Evolutionary conservation across 2,888 invertebrate species (phyloP), one percentile per base, ranked within the genome.

Genomic region (Incurvaria masculella): DNA sequence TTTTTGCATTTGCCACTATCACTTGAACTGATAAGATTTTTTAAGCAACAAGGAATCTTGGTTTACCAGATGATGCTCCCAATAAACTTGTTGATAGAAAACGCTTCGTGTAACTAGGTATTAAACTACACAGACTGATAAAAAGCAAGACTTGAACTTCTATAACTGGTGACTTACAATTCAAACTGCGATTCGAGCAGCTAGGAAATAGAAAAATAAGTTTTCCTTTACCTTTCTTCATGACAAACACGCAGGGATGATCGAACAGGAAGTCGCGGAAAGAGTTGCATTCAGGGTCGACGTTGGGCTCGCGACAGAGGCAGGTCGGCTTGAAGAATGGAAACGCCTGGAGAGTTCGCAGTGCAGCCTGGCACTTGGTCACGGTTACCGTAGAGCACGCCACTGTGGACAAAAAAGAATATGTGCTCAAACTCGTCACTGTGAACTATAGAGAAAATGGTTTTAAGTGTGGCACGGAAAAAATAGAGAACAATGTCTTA

Each of bases 311-410:
- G 59, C 89, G 86, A 79, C 94, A 94, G 65, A 94, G 86, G 72
- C 94, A 94, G 59, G 94, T 94, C 60, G 94, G 94, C 67, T 89
- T 89, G 82, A 94, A 94, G 85, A 92, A 94, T 64, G 92, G 90
- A 69, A 94, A 94, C 52, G 91, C 91, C 80, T 92, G 93, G 62
- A 94, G 80, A 49, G 93, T 94, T 60, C 88, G 84, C 63, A 94
- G 82, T 27, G 94, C 94, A 47, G 93, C 93, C 79, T 93, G 92
- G 79, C 94, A 94, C 80, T 94, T 94, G 58, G 91, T 91, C 68
- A 94, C 93, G 51, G 94, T 94, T 63, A 92, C 91, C 53, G 94
- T 94, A 57, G 94, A 93, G 72, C 94, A 94, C 60, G 94, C 92
- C 72, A 94, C 94, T 94, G 83, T 89, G 86, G 48, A 85, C 84